Percentiles rank a stretch among this genome's conserved stretches.
Evolutionary conservation across 2,113 vertebrate genomes (phyloP).

Genomic region (Turdus rufiventris): DNA sequence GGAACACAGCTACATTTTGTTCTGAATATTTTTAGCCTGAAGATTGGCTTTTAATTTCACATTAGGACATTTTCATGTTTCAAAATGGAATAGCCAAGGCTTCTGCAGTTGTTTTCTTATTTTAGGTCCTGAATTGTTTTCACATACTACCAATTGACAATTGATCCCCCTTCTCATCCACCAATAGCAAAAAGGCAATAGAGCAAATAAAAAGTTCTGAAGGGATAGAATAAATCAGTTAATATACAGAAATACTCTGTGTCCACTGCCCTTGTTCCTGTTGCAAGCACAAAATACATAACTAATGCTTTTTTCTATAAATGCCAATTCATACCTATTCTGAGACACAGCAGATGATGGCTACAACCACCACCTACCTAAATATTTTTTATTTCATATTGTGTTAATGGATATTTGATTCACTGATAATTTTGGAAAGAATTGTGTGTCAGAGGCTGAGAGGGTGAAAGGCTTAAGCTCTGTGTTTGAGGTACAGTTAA

Average conservation of each 20-base stretch:
- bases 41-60: not conserved
- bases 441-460: not conserved
- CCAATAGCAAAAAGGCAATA: not conserved
- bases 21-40: not conserved
- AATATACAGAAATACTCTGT: not conserved
- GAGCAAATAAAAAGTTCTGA: not conserved
- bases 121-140: not conserved
- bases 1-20: not conserved
- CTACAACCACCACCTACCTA: not conserved
- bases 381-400: not conserved
- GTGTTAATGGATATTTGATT: not conserved
- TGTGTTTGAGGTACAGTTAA: not conserved
- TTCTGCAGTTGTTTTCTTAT: not conserved
- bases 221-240: not conserved
- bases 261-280: not conserved
- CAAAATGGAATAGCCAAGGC: not conserved
- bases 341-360: rapidly evolving
- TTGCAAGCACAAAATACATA: not conserved
- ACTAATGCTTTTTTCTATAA: not conserved
- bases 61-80: not conserved
- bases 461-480: not conserved
- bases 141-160: not conserved
- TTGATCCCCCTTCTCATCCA: not conserved
- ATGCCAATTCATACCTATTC: not conserved
- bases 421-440: not conserved